Base-by-base conservation (phyloP, 2,113 vertebrate species). In the Osmerus eperlanus region DNA sequence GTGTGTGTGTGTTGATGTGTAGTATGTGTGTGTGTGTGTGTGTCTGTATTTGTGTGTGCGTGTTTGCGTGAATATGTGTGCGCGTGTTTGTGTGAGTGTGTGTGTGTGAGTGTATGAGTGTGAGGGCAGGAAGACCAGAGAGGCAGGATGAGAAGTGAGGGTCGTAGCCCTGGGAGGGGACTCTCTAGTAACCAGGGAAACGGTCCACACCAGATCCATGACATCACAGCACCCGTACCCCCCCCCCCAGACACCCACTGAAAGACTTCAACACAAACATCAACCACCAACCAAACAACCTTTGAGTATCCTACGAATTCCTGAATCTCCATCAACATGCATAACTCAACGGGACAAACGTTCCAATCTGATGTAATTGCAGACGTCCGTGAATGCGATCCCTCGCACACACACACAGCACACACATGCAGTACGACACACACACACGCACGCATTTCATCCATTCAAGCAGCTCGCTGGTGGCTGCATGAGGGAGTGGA, bases 51-150 rank as follows among this genome's bases (percentile, higher is more conserved):
- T 67, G 52, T 62, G 61, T 53, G 19, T 60, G 64, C 19, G 64
- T 64, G 7, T 62, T 15, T 64, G 0, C 21, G 23, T 21, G 11
- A 28, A n/a, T n/a, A n/a, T 67, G 52, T 62, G 61, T 53, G 19
- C 60, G 64, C 19, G 64, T 64, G 7, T 62, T 15, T 64, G 0
- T 36, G 23, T 21, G 11, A 28, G n/a, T n/a, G n/a, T n/a, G n/a
- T n/a, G 55, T 68, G 72, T 65, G 54, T 14, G 53, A 68, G 55
- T 47, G 60, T 73, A 19, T 67, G 52, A 58, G 61, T 53, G 19
- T 64, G 64, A 67, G 3, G 70, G 78, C 74, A 81, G 78, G 68
- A 78, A 76, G 58, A 61, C 69, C 73, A 23, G 63, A 61, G 67
- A 36, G 71, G 68, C 56, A 3, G 63, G 74, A 16, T 25, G 23